A percentile compares a stretch with the other conserved stretches of the same genome.
Conservation (phyloP, 2,797 vertebrate genomes). For the Ctenosaura bakeri region DNA sequence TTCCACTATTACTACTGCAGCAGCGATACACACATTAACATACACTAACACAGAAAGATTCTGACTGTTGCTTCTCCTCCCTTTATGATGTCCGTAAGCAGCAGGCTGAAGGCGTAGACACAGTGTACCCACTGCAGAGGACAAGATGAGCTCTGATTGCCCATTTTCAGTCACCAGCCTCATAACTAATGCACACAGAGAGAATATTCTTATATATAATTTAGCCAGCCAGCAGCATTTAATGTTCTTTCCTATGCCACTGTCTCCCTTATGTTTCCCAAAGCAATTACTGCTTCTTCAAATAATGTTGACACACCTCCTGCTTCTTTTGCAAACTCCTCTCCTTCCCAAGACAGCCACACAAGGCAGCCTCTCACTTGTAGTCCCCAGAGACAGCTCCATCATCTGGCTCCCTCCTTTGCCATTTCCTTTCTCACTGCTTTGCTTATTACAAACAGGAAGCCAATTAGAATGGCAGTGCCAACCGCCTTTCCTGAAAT, state of each 20-base stretch:
- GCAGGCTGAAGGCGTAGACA: neutral
- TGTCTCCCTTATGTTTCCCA: neutral
- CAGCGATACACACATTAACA: too few species aligned
- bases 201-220: conserved; percentile 12
- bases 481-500: neutral
- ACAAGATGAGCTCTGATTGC: neutral
- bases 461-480: neutral
- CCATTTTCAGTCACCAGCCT: conserved; percentile 8
- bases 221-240: conserved; percentile 7
- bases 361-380: neutral
- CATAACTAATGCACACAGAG: neutral
- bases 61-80: neutral
- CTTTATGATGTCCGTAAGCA: neutral
- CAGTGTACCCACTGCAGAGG: neutral
- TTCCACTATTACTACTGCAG: too few species aligned
- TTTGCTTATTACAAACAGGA: conserved; percentile 9
- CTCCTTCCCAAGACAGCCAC: neutral
- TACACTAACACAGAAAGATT: too few species aligned
- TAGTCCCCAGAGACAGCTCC: neutral
- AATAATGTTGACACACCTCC: conserved; percentile 7
- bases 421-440: neutral
- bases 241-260: conserved; percentile 15
- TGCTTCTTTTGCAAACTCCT: neutral
- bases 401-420: neutral
- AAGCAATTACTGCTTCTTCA: conserved; percentile 8